Evolutionary conservation across 2,797 vertebrate species (phyloP), one percentile per base, ranked within the genome.

Genomic region (Arnoldichthys spilopterus): DNA sequence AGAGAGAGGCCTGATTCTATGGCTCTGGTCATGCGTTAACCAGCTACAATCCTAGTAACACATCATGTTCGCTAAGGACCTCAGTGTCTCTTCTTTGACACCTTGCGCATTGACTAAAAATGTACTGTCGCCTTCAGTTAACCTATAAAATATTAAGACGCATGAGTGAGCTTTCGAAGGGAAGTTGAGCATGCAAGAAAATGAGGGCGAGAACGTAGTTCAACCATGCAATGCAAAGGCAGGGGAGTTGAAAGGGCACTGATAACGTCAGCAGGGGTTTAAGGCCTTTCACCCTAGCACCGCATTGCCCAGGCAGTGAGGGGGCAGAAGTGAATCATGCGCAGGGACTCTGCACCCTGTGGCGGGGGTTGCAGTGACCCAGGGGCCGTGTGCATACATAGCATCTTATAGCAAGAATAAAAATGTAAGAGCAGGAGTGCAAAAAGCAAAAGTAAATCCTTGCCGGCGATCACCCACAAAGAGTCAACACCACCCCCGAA

Each of bases 1-100:
- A 83, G 84, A 79, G 76, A 69, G 16, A 84, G 88, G 84, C 85
- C 87, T 86, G 87, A 86, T 85, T 83, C 86, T 89, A 87, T 85
- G 86, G 90, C 90, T 89, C 89, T 86, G 45, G 87, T 9, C 30
- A 22, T 54, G 73, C 47, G 40, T 72, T 71, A 72, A 70, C 54
- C 56, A 58, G 59, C 85, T 90, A 89, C 63, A 24, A 40, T 67
- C 37, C 88, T 83, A 80, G 83, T 90, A 90, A 91, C 91, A 88
- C 88, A 89, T 87, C 79, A 61, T 85, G 83, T 37, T 32, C 59
- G 47, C 62, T 81, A 15, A 6, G 20, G 74, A 67, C 62, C 73
- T 49, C 54, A 13, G 16, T 59, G 24, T 49, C 37, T 13, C 37
- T 26, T 45, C 64, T 58, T 66, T 45, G 51, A 30, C 54, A 30